phyloP scores from a whole-genome alignment of 2,888 invertebrate genomes.

The Tortrix viridana region DNA sequence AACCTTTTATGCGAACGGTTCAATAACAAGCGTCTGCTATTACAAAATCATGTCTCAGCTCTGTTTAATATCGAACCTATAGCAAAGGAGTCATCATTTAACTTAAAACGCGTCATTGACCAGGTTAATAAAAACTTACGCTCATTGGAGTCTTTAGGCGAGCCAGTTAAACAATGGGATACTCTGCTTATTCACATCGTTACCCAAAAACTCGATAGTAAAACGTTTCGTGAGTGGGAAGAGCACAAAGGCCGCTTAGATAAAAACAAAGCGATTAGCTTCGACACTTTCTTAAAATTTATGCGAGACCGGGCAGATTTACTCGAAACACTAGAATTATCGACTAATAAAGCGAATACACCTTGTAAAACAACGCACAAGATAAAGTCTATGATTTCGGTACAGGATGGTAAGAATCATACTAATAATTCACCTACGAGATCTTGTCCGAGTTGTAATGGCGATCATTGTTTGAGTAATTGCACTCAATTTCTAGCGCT shows the following conservation, averaged over 20 bases:
- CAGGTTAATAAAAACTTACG: too few species aligned
- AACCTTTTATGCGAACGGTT: conserved; percentile 35
- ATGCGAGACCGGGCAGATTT: neutral
- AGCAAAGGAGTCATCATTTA: too few species aligned
- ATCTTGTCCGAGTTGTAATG: neutral
- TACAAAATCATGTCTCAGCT: conserved; percentile 37
- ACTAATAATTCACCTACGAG: neutral
- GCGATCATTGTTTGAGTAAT: neutral
- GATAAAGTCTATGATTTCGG: neutral
- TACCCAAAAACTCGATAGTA: conserved; percentile 25
- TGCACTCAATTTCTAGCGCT: neutral
- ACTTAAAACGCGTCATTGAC: too few species aligned
- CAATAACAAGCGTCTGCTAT: conserved; percentile 35
- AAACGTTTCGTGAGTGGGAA: conserved; percentile 36
- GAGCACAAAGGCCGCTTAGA: conserved; percentile 26
- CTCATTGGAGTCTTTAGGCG: too few species aligned
- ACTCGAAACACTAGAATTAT: neutral
- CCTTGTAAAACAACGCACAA: too few species aligned
- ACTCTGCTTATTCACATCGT: too few species aligned
- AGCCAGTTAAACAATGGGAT: too few species aligned
- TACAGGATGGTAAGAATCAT: neutral
- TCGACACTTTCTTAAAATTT: neutral
- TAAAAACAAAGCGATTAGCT: conserved; percentile 4
- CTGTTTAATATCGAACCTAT: conserved; percentile 39
- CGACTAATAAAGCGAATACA: neutral